Evolutionary conservation across 2,113 vertebrate genomes (phyloP).

Genomic region (Lagopus leucura): DNA sequence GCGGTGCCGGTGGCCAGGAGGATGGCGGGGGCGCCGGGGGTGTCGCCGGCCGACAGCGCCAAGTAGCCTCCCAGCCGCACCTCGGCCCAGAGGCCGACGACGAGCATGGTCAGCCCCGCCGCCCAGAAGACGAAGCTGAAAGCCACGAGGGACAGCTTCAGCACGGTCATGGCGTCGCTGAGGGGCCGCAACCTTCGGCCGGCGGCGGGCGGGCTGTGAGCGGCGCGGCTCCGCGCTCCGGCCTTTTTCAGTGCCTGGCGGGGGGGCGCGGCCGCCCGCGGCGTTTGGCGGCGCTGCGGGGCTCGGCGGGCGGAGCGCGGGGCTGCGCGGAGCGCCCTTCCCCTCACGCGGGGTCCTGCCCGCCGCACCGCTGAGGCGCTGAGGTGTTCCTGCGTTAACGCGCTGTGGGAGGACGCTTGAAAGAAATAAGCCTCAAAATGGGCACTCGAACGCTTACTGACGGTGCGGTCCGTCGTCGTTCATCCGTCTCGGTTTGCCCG

Average conservation of each 20-base stretch:
- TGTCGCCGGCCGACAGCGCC: slow-evolving; percentile 80
- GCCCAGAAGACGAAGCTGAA: slow-evolving; percentile 92
- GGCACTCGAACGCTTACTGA: background rate
- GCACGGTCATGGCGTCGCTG: slow-evolving; percentile 77
- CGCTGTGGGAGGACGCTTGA: background rate
- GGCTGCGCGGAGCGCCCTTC: no score
- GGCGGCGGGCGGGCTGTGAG: no score
- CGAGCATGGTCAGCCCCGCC: slow-evolving; percentile 84
- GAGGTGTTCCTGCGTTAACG: background rate
- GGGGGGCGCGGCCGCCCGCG: background rate
- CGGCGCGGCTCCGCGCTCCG: background rate
- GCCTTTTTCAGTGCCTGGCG: background rate
- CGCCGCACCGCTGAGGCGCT: no score
- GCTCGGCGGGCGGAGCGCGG: no score
- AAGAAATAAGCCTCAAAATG: background rate
- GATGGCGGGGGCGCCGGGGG: slow-evolving; percentile 83
- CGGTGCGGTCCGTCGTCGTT: background rate
- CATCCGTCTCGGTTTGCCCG: background rate
- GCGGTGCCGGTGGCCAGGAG: slow-evolving; percentile 81
- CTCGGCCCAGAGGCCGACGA: slow-evolving; percentile 87
- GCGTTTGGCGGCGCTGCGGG: background rate
- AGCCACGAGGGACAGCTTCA: slow-evolving; percentile 85
- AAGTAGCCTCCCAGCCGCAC: slow-evolving; percentile 84
- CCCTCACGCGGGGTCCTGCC: no score
- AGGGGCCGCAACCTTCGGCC: no score